Percentiles rank a stretch among this genome's conserved stretches.
Evolutionary conservation across 2,888 invertebrate genomes (phyloP).

Genomic region (Drosophila emarginata): DNA sequence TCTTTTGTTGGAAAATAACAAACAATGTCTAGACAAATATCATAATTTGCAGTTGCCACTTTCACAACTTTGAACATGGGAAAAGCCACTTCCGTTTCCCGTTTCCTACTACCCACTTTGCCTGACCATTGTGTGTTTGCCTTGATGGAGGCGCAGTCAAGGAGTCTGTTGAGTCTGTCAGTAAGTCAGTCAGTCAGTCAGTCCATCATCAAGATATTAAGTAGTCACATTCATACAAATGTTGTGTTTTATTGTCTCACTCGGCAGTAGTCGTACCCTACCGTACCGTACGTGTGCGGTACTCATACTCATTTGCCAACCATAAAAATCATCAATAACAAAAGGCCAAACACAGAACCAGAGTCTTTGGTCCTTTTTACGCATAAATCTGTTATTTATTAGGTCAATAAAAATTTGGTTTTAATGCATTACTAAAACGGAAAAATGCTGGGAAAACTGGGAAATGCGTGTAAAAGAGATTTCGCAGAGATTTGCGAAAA

Average conservation of each 20-base stretch:
- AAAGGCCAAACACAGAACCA: constrained; percentile 24
- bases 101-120: background rate
- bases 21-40: constrained; percentile 50
- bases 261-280: constrained; percentile 53
- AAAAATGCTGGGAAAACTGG: background rate
- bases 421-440: constrained; percentile 61
- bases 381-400: constrained; percentile 72
- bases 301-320: constrained; percentile 39
- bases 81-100: constrained; percentile 27
- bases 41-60: constrained; percentile 53
- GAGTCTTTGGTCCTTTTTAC: constrained; percentile 18
- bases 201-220: constrained; percentile 35
- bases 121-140: background rate
- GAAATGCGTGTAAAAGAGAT: constrained; percentile 41
- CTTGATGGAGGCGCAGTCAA: constrained; percentile 1
- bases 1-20: background rate
- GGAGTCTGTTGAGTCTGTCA: background rate
- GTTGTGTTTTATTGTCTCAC: constrained; percentile 70
- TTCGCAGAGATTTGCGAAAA: constrained; percentile 47
- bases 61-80: background rate
- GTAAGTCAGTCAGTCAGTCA: background rate
- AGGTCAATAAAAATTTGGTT: constrained; percentile 65
- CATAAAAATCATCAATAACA: constrained; percentile 49
- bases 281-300: constrained; percentile 62
- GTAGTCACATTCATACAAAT: constrained; percentile 54